Evolutionary conservation across 2,888 invertebrate genomes (phyloP), one percentile per base, ranked within the genome.

Genomic region (Caenorhabditis becei): DNA sequence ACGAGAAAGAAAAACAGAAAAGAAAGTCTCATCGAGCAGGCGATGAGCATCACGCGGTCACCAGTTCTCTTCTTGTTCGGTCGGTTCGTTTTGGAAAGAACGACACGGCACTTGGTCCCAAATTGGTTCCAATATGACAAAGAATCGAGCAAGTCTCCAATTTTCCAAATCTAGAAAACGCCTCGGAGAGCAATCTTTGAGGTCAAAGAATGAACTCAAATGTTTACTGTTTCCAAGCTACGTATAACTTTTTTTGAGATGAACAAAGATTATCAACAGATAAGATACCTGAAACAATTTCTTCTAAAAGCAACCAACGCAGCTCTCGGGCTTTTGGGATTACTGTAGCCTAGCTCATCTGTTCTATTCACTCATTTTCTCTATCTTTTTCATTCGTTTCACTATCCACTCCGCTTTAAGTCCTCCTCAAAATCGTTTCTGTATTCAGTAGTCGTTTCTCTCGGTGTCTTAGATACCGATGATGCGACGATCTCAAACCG

Each of bases 401-500:
- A 3, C 14, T 41, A 10, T 41, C 41, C 41, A 3, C 14, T 16
- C 16, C 41, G 41, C n/a, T 47, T 49, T 32, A 10, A n/a, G 4
- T 32, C 32, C 32, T 32, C 59, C 18, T 69, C 32, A 20, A 20
- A 67, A 35, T 32, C 10, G 44, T 58, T 49, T 61, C 62, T 49
- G 35, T 49, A 16, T 51, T 66, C 41, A 41, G 41, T 41, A 41
- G 16, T 14, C 67, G 18, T 28, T 56, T 53, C n/a, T 18, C 49
- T 44, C 41, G n/a, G 16, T 51, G 10, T 23, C 35, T 8, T 16
- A n/a, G n/a, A n/a, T 14, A 26, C 26, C 24, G 28, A 75, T 56
- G 59, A 86, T 86, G 81, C 74, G 84, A 18, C 84, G 86, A 23
- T 86, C 86, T 47, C 79, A 84, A 63, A 86, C 86, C 41, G 83